phyloP scores from a whole-genome alignment of 2,888 invertebrate genomes.

The Brachypalpus laphriformis region DNA sequence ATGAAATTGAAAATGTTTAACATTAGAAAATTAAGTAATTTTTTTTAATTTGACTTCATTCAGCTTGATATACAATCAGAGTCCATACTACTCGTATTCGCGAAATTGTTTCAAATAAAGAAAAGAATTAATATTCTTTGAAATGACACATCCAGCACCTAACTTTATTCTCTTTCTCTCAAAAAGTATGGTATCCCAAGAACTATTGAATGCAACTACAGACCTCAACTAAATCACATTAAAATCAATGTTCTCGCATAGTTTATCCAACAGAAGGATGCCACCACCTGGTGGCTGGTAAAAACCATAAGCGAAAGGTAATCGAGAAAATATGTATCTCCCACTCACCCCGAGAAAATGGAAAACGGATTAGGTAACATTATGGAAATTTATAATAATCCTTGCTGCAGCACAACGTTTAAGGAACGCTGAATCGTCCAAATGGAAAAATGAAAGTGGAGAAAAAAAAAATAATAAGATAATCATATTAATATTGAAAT shows the following conservation, averaged over 20 bases:
- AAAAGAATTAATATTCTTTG: background rate
- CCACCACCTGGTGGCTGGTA: background rate
- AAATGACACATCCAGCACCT: too few relatives aligned
- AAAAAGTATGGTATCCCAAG: too few relatives aligned
- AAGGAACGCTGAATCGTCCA: background rate
- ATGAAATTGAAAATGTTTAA: background rate
- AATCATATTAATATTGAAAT: slow-evolving; percentile 32
- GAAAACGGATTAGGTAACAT: slow-evolving; percentile 27
- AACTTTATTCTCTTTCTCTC: background rate
- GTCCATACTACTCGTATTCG: too few relatives aligned
- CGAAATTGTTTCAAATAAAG: too few relatives aligned
- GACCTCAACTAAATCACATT: background rate
- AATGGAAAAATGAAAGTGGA: background rate
- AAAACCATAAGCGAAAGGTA: background rate
- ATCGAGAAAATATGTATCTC: slow-evolving; percentile 20
- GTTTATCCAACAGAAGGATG: background rate
- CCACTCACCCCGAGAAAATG: background rate
- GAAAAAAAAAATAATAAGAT: slow-evolving; percentile 3
- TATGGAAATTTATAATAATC: slow-evolving; percentile 21
- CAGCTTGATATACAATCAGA: too few relatives aligned
- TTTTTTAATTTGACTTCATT: too few relatives aligned
- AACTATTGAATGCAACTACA: too few relatives aligned
- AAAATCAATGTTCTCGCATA: background rate
- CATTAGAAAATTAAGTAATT: background rate
- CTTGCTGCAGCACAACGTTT: slow-evolving; percentile 26